Evolutionary conservation across 2,888 invertebrate genomes (phyloP).

Genomic region (Cacoxenus indagator): DNA sequence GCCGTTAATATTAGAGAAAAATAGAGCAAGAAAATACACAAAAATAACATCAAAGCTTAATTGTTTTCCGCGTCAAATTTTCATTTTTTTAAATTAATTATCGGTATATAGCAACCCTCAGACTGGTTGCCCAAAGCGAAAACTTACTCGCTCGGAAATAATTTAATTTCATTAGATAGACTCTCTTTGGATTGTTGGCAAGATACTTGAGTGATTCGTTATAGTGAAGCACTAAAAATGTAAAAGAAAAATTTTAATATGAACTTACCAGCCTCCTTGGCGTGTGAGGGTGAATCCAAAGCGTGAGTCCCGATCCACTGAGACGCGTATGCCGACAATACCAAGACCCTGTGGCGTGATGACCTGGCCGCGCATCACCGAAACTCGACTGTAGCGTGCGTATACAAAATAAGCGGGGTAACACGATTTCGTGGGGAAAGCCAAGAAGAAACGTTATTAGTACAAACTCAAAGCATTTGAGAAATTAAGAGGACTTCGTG

Average conservation of each 20-base stretch:
- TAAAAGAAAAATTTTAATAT: neutral
- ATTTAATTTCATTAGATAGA: slow-evolving; percentile 48
- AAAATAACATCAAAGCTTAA: slow-evolving; percentile 17
- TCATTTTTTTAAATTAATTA: no score
- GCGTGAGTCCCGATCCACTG: slow-evolving; percentile 92
- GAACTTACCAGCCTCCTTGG: slow-evolving; percentile 92
- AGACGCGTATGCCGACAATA: slow-evolving; percentile 96
- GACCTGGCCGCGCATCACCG: slow-evolving; percentile 98
- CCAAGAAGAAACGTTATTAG: slow-evolving; percentile 20
- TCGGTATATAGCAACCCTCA: no score
- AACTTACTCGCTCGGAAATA: slow-evolving; percentile 54
- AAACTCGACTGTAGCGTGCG: slow-evolving; percentile 85
- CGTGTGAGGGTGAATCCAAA: slow-evolving; percentile 97
- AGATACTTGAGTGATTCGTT: slow-evolving; percentile 15
- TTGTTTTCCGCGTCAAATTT: no score
- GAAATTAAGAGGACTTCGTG: no score
- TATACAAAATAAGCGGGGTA: neutral
- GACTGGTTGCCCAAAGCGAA: neutral
- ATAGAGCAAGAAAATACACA: neutral
- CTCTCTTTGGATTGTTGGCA: neutral
- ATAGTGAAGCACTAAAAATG: neutral
- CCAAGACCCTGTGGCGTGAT: slow-evolving; percentile 94
- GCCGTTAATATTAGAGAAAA: no score
- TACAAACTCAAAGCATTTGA: no score
- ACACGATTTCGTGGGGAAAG: neutral